Evolutionary conservation across 2,797 vertebrate genomes (phyloP), one percentile per base, ranked within the genome.

Genomic region (Ciconia nigra): DNA sequence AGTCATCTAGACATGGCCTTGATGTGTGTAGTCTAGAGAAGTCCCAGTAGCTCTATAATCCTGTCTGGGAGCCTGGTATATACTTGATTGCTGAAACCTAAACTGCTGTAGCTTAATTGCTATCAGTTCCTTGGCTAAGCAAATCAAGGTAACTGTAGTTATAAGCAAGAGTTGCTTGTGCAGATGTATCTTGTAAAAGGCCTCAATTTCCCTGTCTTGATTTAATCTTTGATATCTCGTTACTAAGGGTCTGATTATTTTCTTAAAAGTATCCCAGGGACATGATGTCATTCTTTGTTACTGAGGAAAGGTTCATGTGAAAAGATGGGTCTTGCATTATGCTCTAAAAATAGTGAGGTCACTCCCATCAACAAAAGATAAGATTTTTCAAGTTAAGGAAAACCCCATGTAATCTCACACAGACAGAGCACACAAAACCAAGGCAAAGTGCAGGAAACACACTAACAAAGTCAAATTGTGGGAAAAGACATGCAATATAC

Each of bases 291-390:
- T 88, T 71, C 54, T 59, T 92, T 25, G 1, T 89, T 90, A 51
- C 46, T 49, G 55, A 92, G 69, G 54, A 96, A 95, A 89, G 31
- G 33, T 31, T 82, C 71, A 82, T 84, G 67, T 71, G 71, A 81
- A 93, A 85, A 89, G 86, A 91, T 83, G 76, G 62, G 47, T 72
- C 59, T 91, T 92, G 31, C 51, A 86, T 93, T 95, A 77, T 94
- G 46, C 14, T 93, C 88, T 88, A 87, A 96, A 89, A 95, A 83
- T 87, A 97, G 65, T 5, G 28, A 95, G 65, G 90, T 81, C 77
- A 82, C 94, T 91, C 78, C 85, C 41, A 26, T 86, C 35, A 93
- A 92, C 63, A 87, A 91, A 91, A 84, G 86, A 92, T 95, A 88
- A 96, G 80, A 57, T 59, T 93, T 94, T 87, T 89, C 41, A 74